A percentile compares a stretch with the other conserved stretches of the same genome.
These are phyloP conservation scores for Orthonyx spaldingii DNA, from an alignment of 2,113 vertebrate species.

Conservation along the genomic window DNA sequence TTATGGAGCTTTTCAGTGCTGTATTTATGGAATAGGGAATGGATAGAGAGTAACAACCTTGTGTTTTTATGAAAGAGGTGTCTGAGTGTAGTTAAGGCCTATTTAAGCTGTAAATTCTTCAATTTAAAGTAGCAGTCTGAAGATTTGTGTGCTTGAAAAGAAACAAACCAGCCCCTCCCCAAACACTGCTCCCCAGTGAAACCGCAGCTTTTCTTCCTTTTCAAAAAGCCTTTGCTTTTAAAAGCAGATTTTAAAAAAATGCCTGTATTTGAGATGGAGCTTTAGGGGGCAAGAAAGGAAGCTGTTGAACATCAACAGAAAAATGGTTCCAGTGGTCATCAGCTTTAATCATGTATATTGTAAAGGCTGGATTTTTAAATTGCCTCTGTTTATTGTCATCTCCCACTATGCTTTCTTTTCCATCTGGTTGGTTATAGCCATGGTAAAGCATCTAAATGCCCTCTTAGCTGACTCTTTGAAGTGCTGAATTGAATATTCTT, in stretches of 20 bases:
- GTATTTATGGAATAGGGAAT: constrained; percentile 7
- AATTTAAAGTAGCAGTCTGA: neutral
- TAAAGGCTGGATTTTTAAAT: constrained; percentile 37
- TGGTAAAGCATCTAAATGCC: constrained; percentile 8
- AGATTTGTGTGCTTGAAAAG: neutral
- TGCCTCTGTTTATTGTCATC: constrained; percentile 53
- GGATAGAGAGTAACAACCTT: neutral
- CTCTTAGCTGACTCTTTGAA: neutral
- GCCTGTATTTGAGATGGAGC: neutral
- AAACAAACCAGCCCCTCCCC: neutral
- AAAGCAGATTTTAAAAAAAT: neutral
- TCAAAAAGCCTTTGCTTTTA: neutral
- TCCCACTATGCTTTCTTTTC: constrained; percentile 56
- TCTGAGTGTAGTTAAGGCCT: constrained; percentile 8
- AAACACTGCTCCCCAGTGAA: neutral
- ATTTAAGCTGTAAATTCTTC: constrained; percentile 8
- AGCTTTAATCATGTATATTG: neutral
- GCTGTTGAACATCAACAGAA: neutral
- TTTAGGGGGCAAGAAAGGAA: constrained; percentile 6
- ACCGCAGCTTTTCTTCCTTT: neutral
- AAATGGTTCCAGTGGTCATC: constrained; percentile 23
- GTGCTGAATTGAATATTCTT: neutral
- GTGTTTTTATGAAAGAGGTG: neutral
- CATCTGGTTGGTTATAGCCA: constrained; percentile 15
- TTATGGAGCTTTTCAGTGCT: constrained; percentile 14